phyloP scores from a whole-genome alignment of 92 coral and sea anemone species.

The Pocillopora grandis region DNA sequence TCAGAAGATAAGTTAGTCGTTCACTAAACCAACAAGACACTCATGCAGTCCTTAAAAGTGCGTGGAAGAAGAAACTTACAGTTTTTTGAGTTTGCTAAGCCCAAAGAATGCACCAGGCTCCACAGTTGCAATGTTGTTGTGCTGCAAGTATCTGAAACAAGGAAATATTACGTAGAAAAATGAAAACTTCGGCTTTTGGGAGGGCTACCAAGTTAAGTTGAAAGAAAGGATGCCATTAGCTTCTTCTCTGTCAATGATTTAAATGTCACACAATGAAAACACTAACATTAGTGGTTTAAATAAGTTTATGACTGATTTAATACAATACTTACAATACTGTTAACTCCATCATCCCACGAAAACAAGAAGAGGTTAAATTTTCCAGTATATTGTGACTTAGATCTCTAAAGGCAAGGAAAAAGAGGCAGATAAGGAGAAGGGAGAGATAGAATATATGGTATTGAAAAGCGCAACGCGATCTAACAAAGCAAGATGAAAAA shows the following conservation, averaged over 20 bases:
- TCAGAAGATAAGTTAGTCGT: too few species aligned
- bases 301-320: too few species aligned
- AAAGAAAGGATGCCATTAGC: background rate
- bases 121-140: conserved; percentile 13
- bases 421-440: too few species aligned
- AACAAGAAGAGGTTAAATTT: conserved; percentile 8
- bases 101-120: conserved; percentile 15
- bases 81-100: background rate
- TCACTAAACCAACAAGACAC: background rate
- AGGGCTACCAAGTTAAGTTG: too few species aligned
- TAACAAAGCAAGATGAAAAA: too few species aligned
- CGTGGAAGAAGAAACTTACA: conserved; percentile 5
- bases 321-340: conserved; percentile 10
- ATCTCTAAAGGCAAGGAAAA: background rate
- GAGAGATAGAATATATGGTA: too few species aligned
- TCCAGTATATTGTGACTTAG: conserved; percentile 27
- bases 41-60: background rate
- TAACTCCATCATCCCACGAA: background rate
- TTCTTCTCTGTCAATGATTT: too few species aligned
- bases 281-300: background rate
- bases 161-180: background rate
- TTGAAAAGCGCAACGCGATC: too few species aligned
- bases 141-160: conserved; percentile 4
- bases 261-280: background rate
- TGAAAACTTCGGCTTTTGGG: background rate